A percentile compares a stretch with the other conserved stretches of the same genome.
Evolutionary conservation across 2,888 invertebrate species (phyloP).

Genomic region (Diplazon laetatorius): DNA sequence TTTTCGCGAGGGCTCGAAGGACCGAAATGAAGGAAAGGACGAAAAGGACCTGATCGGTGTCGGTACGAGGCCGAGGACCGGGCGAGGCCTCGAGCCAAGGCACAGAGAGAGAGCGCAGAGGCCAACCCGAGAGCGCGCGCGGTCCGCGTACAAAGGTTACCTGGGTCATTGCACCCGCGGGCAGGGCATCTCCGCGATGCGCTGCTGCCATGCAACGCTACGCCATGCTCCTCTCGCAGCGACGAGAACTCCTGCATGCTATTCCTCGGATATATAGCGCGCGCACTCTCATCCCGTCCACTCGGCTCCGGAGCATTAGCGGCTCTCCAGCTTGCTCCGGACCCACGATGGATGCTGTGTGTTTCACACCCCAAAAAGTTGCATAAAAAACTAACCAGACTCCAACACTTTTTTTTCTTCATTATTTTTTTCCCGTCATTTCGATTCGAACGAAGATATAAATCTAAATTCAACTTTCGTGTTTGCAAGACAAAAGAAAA

Average conservation of each 20-base stretch:
- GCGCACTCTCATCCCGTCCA: conserved; percentile 8
- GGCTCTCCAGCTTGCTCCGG: background rate
- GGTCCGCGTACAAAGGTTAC: conserved; percentile 81
- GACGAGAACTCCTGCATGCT: conserved; percentile 26
- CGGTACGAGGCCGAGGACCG: conserved; percentile 13
- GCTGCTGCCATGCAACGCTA: conserved; percentile 54
- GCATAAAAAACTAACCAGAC: too few relatives aligned
- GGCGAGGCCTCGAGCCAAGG: conserved; percentile 49
- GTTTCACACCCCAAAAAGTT: background rate
- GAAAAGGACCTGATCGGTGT: conserved; percentile 3
- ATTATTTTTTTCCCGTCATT: too few relatives aligned
- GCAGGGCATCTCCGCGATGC: conserved; percentile 76
- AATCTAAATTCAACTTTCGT: too few relatives aligned
- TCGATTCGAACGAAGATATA: too few relatives aligned
- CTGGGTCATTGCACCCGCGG: conserved; percentile 81
- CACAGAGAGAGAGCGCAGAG: conserved; percentile 57
- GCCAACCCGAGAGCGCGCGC: conserved; percentile 76
- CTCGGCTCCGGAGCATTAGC: conserved; percentile 10
- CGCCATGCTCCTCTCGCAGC: conserved; percentile 53
- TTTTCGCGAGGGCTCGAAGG: conserved; percentile 11
- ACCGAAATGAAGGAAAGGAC: conserved; percentile 14
- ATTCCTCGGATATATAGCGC: background rate
- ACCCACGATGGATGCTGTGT: background rate
- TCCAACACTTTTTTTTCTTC: too few relatives aligned
- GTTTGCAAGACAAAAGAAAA: too few relatives aligned